Percentiles rank a stretch among this genome's conserved stretches.
Conservation (phyloP, 2,797 vertebrate species). For the Phalanger gymnotis region DNA sequence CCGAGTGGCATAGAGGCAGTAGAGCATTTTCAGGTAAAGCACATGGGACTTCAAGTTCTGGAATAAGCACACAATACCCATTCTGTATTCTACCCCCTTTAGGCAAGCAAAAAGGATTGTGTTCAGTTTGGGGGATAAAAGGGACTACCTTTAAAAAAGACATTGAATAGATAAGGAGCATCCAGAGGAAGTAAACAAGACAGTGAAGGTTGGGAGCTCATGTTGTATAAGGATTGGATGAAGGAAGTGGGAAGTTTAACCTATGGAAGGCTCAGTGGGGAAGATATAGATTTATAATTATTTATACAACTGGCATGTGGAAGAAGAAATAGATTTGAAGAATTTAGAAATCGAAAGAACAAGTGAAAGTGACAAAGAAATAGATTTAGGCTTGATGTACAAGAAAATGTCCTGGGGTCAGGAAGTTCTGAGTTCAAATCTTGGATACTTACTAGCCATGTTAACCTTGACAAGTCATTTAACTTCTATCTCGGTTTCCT, state of each 20-base stretch:
- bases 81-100: not conserved
- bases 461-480: not conserved
- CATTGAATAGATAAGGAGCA: not conserved
- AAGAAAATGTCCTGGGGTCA: not conserved
- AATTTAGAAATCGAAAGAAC: not conserved
- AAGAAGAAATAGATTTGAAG: not conserved
- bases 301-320: not conserved
- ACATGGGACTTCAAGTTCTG: not conserved
- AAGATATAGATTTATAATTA: not conserved
- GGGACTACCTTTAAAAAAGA: not conserved
- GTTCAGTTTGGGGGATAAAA: not conserved
- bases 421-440: not conserved
- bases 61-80: not conserved
- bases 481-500: not conserved
- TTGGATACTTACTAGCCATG: not conserved
- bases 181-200: not conserved
- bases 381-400: not conserved
- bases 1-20: not conserved
- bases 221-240: not conserved
- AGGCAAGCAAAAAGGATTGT: not conserved
- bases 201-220: not conserved
- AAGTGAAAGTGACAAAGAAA: not conserved
- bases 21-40: not conserved
- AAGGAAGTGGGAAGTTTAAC: not conserved
- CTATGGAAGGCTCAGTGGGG: not conserved